A percentile compares a stretch with the other conserved stretches of the same genome.
These are phyloP conservation scores for Thumatha senex DNA, from an alignment of 2,888 invertebrate species.

Conservation along the genomic window DNA sequence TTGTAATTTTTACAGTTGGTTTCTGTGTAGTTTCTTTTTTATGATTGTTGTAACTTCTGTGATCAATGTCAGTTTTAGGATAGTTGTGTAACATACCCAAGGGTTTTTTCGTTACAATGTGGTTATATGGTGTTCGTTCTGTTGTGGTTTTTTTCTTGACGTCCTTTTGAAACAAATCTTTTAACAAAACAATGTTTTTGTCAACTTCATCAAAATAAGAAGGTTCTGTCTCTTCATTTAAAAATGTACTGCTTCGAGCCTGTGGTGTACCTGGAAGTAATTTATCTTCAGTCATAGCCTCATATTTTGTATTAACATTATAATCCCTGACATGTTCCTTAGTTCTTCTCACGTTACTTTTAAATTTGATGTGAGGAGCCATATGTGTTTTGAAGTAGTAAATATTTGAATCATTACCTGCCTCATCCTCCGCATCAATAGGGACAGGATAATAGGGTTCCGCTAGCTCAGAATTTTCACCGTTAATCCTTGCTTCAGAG, in stretches of 20 bases:
- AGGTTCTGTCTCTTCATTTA: conserved; percentile 1
- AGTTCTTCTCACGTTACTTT: conserved; percentile 11
- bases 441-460: conserved; percentile 5
- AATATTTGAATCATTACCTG: conserved; percentile 40
- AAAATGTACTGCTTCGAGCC: conserved; percentile 5
- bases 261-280: conserved; percentile 6
- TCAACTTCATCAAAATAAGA: conserved; percentile 1
- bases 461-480: neutral
- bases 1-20: conserved; percentile 1
- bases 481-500: conserved; percentile 1
- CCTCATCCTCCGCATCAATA: neutral
- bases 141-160: conserved; percentile 4
- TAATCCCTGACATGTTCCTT: conserved; percentile 6
- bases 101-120: conserved; percentile 3
- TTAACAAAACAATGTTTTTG: conserved; percentile 7
- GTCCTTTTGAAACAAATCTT: conserved; percentile 14
- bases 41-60: conserved; percentile 22
- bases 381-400: conserved; percentile 35
- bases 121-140: conserved; percentile 1
- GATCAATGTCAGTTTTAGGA: conserved; percentile 22
- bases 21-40: neutral
- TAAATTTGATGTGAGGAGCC: conserved; percentile 14
- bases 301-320: conserved; percentile 2
- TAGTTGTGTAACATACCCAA: conserved; percentile 15
- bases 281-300: conserved; percentile 9